Evolutionary conservation across 92 coral and sea anemone genomes (phyloP), one percentile per base, ranked within the genome.

Genomic region (Epizoanthus stellaris): DNA sequence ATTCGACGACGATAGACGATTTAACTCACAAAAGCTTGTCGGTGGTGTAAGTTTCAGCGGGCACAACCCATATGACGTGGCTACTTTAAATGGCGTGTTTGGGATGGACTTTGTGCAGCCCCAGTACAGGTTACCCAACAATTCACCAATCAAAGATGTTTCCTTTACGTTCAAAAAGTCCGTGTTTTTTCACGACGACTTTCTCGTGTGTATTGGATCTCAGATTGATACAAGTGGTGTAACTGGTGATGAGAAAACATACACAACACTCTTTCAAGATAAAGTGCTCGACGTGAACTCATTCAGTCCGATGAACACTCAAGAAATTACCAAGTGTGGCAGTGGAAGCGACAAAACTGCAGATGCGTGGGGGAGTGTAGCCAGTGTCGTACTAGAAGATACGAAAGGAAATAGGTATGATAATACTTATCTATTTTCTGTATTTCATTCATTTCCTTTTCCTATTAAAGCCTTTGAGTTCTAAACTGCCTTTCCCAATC

Each of bases 101-200:
- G 80, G 80, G 9, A 74, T 74, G 80, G 57, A 39, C 38, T 74
- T 74, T 74, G 15, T 21, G 23, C 80, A 74, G 34, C 80, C 80
- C 20, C 3, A 6, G 16, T 47, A 74, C 34, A 16, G 5, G 1
- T 25, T 40, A 8, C 61, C 19, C 11, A 13, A 1, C 53, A 15
- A 1, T 47, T 45, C 80, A 74, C 80, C 80, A 21, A 21, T 74
- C 16, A 14, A 17, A 9, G 19, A 16, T 6, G 80, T 43, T 43
- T 7, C 17, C 16, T 75, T 49, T 21, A 3, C 10, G 1, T 75
- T 75, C 80, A 75, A 52, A 34, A 75, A 75, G 60, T 75, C 80
- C 4, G 80, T 75, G 15, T 75, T 75, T 13, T 49, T 49, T 49
- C 54, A 49, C 10, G 10, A 49, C 13, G 54, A 49, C 10, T 49